Evolutionary conservation across 2,113 vertebrate species (phyloP).

Genomic region (Cervus canadensis): DNA sequence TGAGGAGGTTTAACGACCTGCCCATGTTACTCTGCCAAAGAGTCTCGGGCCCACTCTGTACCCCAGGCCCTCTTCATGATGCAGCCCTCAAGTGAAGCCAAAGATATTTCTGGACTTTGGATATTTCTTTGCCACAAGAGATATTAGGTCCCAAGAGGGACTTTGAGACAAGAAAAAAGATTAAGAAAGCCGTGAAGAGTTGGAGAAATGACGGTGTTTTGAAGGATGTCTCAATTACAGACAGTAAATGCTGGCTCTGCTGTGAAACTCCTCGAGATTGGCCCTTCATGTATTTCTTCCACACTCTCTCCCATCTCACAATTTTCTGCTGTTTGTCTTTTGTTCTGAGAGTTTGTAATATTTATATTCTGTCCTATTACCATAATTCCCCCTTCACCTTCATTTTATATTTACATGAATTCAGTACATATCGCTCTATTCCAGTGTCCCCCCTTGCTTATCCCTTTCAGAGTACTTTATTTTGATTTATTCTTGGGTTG

Average conservation of each 20-base stretch:
- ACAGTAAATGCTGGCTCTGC: not conserved
- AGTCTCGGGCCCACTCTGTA: not conserved
- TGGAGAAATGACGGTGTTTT: not conserved
- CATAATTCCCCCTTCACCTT: not conserved
- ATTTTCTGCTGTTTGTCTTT: not conserved
- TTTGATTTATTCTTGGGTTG: not conserved
- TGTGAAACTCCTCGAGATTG: not conserved
- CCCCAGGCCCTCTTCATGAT: accelerated
- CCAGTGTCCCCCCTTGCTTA: accelerated
- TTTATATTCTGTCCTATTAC: not conserved
- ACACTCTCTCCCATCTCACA: not conserved
- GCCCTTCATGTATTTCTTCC: not conserved
- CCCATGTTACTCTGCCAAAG: not conserved
- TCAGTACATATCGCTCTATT: accelerated
- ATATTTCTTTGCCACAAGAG: not conserved
- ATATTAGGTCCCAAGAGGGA: not conserved
- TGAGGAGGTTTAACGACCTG: not conserved
- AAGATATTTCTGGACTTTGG: not conserved
- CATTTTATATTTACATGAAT: accelerated
- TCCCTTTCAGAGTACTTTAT: not conserved
- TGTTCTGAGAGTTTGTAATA: not conserved
- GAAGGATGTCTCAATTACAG: not conserved
- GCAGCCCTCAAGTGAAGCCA: not conserved
- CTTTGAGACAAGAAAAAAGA: not conserved
- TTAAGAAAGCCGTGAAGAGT: not conserved